Percentiles rank a stretch among this genome's conserved stretches.
Evolutionary conservation across 2,113 vertebrate species (phyloP).

Genomic region (Neoarius graeffei): DNA sequence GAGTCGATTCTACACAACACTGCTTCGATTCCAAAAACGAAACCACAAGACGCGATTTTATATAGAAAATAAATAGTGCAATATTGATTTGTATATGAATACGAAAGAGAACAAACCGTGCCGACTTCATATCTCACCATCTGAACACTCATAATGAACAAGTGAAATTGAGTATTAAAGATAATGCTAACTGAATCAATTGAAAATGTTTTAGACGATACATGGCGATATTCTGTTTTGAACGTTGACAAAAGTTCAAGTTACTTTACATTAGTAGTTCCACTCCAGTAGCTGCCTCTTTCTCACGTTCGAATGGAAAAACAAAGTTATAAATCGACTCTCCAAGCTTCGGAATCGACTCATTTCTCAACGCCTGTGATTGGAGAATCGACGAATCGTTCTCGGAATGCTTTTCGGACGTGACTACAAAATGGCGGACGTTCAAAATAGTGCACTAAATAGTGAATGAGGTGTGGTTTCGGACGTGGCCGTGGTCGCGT

Average conservation of each 20-base stretch:
- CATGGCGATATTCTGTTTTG: neutral
- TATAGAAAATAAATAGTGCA: neutral
- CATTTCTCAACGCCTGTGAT: neutral
- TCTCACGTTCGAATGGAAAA: neutral
- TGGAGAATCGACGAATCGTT: neutral
- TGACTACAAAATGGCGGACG: constrained; percentile 39
- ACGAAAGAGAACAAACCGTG: neutral
- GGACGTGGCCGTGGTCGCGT: neutral
- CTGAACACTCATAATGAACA: neutral
- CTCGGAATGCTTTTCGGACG: neutral
- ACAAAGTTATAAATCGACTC: neutral
- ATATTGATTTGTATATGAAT: no score
- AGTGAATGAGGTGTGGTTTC: neutral
- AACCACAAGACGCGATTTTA: neutral
- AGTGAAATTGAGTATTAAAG: neutral
- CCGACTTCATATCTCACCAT: neutral
- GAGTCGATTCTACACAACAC: neutral
- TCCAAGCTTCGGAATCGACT: neutral
- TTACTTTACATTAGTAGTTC: no score
- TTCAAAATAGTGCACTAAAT: constrained; percentile 14
- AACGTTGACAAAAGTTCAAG: no score
- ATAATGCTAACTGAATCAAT: neutral
- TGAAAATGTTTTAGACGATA: neutral
- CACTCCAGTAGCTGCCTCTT: neutral
- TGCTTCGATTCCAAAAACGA: neutral